phyloP scores from a whole-genome alignment of 2,888 invertebrate genomes.

The Pachycephus smyrnensis region DNA sequence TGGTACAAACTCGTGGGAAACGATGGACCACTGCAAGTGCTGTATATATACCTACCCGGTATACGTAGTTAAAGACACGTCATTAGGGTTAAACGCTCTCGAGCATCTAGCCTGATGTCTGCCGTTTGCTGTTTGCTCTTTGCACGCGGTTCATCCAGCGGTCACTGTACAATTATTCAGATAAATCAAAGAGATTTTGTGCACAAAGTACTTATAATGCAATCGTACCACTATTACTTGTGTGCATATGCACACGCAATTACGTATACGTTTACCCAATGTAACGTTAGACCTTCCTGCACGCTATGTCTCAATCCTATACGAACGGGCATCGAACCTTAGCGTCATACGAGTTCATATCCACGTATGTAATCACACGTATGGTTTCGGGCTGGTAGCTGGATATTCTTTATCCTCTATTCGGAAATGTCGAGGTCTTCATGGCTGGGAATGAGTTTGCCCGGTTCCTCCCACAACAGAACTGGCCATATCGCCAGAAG shows the following conservation, averaged over 20 bases:
- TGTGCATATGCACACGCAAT: background rate
- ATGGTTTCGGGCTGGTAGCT: background rate
- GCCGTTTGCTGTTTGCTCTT: constrained; percentile 34
- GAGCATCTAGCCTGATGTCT: constrained; percentile 43
- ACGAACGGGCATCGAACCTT: background rate
- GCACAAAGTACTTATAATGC: background rate
- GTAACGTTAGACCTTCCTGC: background rate
- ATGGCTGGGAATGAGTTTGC: constrained; percentile 62
- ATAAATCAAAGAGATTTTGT: background rate
- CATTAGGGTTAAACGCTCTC: constrained; percentile 62
- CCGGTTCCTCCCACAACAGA: constrained; percentile 61
- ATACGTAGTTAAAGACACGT: constrained; percentile 65
- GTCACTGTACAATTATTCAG: background rate
- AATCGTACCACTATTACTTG: background rate
- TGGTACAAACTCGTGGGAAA: constrained; percentile 61
- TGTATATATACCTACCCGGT: constrained; percentile 40
- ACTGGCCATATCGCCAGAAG: background rate
- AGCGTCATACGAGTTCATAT: background rate
- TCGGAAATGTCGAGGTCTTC: constrained; percentile 51
- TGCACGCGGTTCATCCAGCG: constrained; percentile 1
- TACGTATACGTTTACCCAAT: background rate
- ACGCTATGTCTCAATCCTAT: background rate
- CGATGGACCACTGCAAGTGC: constrained; percentile 49
- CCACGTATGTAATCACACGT: background rate
- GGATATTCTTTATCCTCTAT: background rate